phyloP scores from a whole-genome alignment of 1,140 invertebrate genomes.

The Scaptomyza montana region DNA sequence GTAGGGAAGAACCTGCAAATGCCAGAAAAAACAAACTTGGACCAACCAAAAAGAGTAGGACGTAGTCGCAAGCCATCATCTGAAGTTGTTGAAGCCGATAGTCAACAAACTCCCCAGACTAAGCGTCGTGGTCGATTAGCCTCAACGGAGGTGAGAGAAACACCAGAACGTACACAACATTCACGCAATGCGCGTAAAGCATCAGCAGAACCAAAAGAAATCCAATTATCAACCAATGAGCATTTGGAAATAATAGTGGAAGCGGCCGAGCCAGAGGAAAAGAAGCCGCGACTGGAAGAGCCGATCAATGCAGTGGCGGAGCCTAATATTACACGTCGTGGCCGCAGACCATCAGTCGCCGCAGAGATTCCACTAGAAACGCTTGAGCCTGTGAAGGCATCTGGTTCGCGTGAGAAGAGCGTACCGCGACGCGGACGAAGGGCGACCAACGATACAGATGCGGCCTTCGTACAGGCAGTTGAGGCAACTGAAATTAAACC shows the following conservation, averaged over 20 bases:
- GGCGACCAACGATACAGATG: slow-evolving; percentile 3
- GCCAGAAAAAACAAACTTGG: neutral
- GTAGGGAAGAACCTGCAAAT: neutral
- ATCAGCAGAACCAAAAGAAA: slow-evolving; percentile 17
- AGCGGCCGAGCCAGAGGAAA: slow-evolving; percentile 3
- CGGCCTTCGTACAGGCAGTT: neutral
- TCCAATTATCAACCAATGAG: neutral
- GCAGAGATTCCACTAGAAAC: neutral
- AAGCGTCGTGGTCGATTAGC: slow-evolving; percentile 33
- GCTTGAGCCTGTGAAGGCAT: slow-evolving; percentile 1
- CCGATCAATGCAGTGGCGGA: neutral
- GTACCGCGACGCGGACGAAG: slow-evolving; percentile 12
- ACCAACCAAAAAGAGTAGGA: slow-evolving; percentile 27
- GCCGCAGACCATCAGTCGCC: slow-evolving; percentile 6
- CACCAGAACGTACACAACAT: slow-evolving; percentile 5
- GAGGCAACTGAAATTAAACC: slow-evolving; percentile 6
- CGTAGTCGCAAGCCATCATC: slow-evolving; percentile 28
- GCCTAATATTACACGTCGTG: neutral
- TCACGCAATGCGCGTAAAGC: slow-evolving; percentile 11
- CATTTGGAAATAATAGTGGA: slow-evolving; percentile 20
- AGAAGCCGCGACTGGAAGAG: slow-evolving; percentile 1
- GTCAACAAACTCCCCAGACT: slow-evolving; percentile 7
- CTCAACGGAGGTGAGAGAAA: slow-evolving; percentile 20
- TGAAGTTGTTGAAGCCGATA: slow-evolving; percentile 2
- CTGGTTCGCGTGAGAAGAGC: neutral